These are phyloP conservation scores for Lacanobia oleracea DNA, from an alignment of 2,888 invertebrate species.

Conservation along the genomic window DNA sequence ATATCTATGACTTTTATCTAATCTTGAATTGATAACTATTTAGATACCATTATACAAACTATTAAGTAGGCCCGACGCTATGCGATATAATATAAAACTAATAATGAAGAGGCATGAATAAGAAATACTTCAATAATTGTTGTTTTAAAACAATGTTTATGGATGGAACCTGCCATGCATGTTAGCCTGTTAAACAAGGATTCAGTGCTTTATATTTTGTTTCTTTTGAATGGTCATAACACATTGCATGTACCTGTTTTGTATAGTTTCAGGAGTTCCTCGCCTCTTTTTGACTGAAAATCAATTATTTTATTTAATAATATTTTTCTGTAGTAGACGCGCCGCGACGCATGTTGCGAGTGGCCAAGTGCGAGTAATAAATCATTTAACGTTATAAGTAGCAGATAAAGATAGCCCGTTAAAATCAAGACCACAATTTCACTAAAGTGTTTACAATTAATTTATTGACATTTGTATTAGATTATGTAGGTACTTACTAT, in stretches of 20 bases:
- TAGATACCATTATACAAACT: slow-evolving; percentile 23
- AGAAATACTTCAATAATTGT: slow-evolving; percentile 17
- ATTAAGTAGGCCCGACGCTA: slow-evolving; percentile 25
- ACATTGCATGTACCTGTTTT: slow-evolving; percentile 84
- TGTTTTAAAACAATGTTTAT: slow-evolving; percentile 30
- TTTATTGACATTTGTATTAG: slow-evolving; percentile 39
- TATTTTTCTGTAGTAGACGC: slow-evolving; percentile 9
- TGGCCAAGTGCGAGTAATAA: slow-evolving; percentile 16
- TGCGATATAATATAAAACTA: slow-evolving; percentile 31
- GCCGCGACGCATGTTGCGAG: background rate
- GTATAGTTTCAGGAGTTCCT: slow-evolving; percentile 73
- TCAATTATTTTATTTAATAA: background rate
- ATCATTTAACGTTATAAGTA: slow-evolving; percentile 21
- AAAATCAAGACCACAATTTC: background rate
- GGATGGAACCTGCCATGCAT: slow-evolving; percentile 60
- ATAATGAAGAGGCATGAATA: slow-evolving; percentile 53
- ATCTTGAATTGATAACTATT: slow-evolving; percentile 42
- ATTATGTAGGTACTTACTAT: slow-evolving; percentile 17
- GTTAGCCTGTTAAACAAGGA: slow-evolving; percentile 62
- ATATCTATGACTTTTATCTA: slow-evolving; percentile 43
- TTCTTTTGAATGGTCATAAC: slow-evolving; percentile 80
- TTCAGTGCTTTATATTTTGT: slow-evolving; percentile 72
- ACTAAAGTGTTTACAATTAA: slow-evolving; percentile 39
- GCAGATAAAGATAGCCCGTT: slow-evolving; percentile 15
- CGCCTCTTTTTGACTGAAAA: slow-evolving; percentile 68